Base-by-base conservation (phyloP, 2,888 invertebrate genomes). In the Ophonus ardosiacus region DNA sequence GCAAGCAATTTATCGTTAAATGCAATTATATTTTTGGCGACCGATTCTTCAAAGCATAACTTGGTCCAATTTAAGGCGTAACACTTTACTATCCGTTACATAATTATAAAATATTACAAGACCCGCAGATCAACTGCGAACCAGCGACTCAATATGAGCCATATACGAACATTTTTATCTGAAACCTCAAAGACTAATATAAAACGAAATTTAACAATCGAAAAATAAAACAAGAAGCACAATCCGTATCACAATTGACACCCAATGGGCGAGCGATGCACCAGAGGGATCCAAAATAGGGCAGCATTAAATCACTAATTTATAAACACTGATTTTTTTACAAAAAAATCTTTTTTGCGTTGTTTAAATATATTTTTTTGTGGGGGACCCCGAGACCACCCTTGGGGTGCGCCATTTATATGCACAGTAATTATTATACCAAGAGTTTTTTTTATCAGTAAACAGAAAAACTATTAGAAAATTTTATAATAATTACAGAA, bases 131-230 rank as follows among this genome's bases (percentile, higher is more conserved):
- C 78, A 78, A 84, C 84, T 84, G 78, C 65, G 31, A 65, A 56
- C 18, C 17, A 10, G 1, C 8, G 78, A 85, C 86, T 86, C 86
- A 85, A 86, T 85, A 86, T 85, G 86, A 86, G 86, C 79, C 83
- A 83, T 76, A 74, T 84, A 85, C 56, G 63, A 51, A 61, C 51
- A 80, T 85, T 86, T 86, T 65, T 74, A 71, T 82, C 86, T 82
- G 85, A 86, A 85, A 85, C 84, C 86, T 86, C 76, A 31, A 84
- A 86, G 38, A 82, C 51, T 31, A n/a, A 24, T 21, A 74, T 57
- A 61, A 38, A 61, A 80, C 59, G 17, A 10, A 71, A 71, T 24
- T 51, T 59, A 40, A 78, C 74, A 83, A 85, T 81, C 80, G 17
- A 74, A 74, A 74, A 78, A 57, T 78, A 78, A 57, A 78, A 78